These are phyloP conservation scores for Rhagoletis pomonella DNA, from an alignment of 1,140 invertebrate species.

Conservation along the genomic window DNA sequence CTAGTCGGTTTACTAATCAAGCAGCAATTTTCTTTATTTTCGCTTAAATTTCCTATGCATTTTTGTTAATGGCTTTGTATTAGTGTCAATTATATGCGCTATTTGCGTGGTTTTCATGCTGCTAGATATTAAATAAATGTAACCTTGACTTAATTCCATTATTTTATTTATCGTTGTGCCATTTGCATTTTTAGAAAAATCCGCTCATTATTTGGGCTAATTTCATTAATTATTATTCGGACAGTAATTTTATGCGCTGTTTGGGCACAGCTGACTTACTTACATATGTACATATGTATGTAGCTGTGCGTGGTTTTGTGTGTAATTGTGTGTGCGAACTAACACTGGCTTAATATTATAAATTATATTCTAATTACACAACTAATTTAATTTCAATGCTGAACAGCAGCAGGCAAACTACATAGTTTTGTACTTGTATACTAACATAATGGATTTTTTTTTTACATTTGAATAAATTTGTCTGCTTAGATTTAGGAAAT, in stretches of 20 bases:
- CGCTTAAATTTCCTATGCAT: too few relatives aligned
- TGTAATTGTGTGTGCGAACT: background rate
- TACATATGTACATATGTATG: too few relatives aligned
- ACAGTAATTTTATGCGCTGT: background rate
- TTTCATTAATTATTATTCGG: background rate
- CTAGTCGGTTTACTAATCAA: background rate
- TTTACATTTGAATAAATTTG: too few relatives aligned
- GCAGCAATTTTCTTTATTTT: background rate
- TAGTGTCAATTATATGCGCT: constrained; percentile 28
- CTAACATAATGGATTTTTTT: too few relatives aligned
- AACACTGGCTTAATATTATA: background rate
- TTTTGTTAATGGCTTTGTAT: background rate
- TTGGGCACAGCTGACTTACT: background rate
- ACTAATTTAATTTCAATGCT: background rate
- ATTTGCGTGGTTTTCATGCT: background rate
- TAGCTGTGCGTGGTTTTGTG: background rate
- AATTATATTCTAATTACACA: background rate
- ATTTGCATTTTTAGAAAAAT: constrained; percentile 7
- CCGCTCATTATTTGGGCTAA: constrained; percentile 15
- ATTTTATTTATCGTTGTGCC: background rate
- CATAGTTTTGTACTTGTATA: too few relatives aligned
- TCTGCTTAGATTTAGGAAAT: too few relatives aligned
- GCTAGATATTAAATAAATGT: background rate
- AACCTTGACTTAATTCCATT: constrained; percentile 3
- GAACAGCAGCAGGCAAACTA: background rate